Base-by-base conservation (phyloP, 1,140 invertebrate species). In the Zeugodacus cucurbitae region DNA sequence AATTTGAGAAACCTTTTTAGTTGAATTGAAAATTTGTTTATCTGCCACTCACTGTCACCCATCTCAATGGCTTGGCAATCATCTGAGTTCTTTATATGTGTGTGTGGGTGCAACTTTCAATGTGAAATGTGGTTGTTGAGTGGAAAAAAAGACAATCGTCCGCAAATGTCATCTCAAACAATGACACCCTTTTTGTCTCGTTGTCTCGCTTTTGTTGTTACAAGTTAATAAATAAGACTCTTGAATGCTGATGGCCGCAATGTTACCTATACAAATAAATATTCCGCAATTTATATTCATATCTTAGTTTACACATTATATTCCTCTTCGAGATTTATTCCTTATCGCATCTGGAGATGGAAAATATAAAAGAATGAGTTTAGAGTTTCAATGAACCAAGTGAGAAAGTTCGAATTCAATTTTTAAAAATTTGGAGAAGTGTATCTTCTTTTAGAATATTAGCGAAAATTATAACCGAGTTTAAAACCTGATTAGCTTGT, bases 1-100 rank as follows among this genome's bases (percentile, higher is more conserved):
- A 74, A 74, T 41, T 74, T 17, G 37, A n/a, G 29, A 74, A 74
- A 37, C 70, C 37, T 74, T 74, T 74, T 74, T 74, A 74, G 34
- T 41, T 41, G 70, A 74, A 74, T 44, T 37, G 70, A 74, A 74
- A 74, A 74, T 74, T 74, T 74, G 70, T 74, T 74, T 74, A 74
- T 74, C 70, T 74, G 70, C 70, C 70, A 74, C 37, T 74, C 70
- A 74, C 5, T 74, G 32, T 74, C 70, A 74, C 17, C 70, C 70
- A 74, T 29, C 70, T 74, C 70, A 41, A 22, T 10, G 70, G 70
- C 37, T 74, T 41, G 17, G 4, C 70, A 41, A 44, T 17, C 37
- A 74, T 14, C 17, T 44, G 34, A 1, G 22, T 20, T 22, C 44
- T 34, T 44, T 41, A 20, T 74, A 34, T 6, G 58, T 11, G 58